A percentile compares a stretch with the other conserved stretches of the same genome.
Conservation (phyloP, 37 sponge, comb jelly and placozoan species). For the Diacarnus erythraeanus region DNA sequence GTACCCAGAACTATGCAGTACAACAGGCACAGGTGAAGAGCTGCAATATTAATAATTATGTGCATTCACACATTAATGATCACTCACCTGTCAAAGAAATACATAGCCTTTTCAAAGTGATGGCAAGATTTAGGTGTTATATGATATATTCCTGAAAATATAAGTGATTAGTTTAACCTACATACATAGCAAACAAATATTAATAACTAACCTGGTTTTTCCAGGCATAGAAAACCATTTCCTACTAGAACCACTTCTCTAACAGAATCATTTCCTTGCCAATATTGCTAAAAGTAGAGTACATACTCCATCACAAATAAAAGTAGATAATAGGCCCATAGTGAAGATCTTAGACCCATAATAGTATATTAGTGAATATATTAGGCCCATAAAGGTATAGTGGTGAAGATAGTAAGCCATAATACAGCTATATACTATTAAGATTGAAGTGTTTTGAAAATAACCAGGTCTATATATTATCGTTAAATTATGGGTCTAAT, state of each 20-base stretch:
- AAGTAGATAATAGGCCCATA: too few relatives aligned
- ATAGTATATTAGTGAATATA: too few relatives aligned
- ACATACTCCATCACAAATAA: too few relatives aligned
- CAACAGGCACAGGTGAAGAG: conserved; percentile 33
- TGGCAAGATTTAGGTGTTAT: conserved; percentile 75
- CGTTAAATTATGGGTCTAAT: too few relatives aligned
- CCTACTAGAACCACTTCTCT: neutral
- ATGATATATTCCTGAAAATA: conserved; percentile 43
- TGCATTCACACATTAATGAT: neutral
- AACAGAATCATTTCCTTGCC: neutral
- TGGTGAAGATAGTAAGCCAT: too few relatives aligned
- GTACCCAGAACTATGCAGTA: conserved; percentile 34
- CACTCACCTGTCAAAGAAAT: conserved; percentile 63
- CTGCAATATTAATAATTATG: conserved; percentile 7
- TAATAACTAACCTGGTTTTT: conserved; percentile 46
- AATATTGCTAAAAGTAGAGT: neutral
- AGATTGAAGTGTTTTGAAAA: too few relatives aligned
- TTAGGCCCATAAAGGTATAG: too few relatives aligned
- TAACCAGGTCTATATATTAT: too few relatives aligned
- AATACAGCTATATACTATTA: too few relatives aligned
- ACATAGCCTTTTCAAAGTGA: conserved; percentile 58
- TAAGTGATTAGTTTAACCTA: neutral
- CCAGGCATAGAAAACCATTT: conserved; percentile 46
- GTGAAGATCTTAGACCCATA: too few relatives aligned
- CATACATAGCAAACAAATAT: neutral